Base-by-base conservation (phyloP, 2,113 vertebrate genomes). In the Apaloderma vittatum region DNA sequence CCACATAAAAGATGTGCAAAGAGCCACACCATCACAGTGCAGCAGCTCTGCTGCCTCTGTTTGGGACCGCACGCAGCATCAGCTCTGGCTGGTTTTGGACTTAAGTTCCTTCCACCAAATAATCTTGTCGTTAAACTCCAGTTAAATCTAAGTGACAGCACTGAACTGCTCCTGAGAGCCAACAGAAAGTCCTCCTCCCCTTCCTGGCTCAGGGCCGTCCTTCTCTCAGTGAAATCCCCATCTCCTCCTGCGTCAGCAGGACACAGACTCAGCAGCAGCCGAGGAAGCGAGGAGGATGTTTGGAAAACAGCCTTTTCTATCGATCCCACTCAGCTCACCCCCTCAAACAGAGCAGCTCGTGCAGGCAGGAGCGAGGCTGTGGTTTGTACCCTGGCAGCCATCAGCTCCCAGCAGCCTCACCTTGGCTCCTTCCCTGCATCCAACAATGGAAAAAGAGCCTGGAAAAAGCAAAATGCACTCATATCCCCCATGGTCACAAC, bases 361-460 rank as follows among this genome's bases (percentile, higher is more conserved):
- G 67, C 18, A 40, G 48, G 59, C 43, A 68, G 72, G 8, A 83
- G 12, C 0, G 0, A 20, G 48, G 36, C 4, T 6, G 8, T 17
- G 67, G 67, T 32, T 57, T 52, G 77, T 17, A 23, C 29, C 18
- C 46, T 23, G 36, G 29, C 6, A 11, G 12, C 45, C 54, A 52
- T 12, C 71, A 72, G 72, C 26, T 54, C 58, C 5, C 1, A 29
- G 11, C 6, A 6, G 52, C 27, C 23, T 73, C 81, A 5, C 43
- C 67, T 54, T 66, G 40, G 51, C 66, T 37, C 43, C 87, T 71
- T 62, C 51, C 67, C 78, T 75, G 57, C 32, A 40, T 15, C 54
- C 62, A 68, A 9, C 7, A 40, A 22, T 1, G 3, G 27, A 40
- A 37, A 58, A 40, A 66, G 65, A 45, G 32, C 52, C 62, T 86